A percentile compares a stretch with the other conserved stretches of the same genome.
Conservation (phyloP, 1,140 invertebrate species). For the Melipona quadrifasciata region DNA sequence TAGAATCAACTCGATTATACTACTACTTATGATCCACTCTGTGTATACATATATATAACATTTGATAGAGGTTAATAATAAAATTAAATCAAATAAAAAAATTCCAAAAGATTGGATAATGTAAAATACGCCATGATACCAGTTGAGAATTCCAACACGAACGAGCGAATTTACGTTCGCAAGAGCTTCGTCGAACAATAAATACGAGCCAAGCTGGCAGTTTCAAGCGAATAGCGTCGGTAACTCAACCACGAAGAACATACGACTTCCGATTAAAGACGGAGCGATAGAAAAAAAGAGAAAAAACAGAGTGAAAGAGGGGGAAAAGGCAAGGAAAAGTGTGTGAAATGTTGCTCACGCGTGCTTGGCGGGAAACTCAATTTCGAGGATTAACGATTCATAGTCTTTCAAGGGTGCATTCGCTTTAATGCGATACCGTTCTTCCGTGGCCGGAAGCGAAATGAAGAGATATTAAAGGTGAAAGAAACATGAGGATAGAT, state of each 20-base stretch:
- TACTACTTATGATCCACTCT: too few species aligned
- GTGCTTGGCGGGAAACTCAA: constrained; percentile 27
- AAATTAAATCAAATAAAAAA: too few species aligned
- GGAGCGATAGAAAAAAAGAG: rapidly evolving
- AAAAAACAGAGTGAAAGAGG: not conserved
- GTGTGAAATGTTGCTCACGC: constrained; percentile 28
- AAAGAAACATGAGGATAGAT: constrained; percentile 49
- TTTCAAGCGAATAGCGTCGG: not conserved
- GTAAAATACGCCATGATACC: too few species aligned
- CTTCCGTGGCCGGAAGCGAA: constrained; percentile 17
- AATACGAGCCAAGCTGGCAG: too few species aligned
- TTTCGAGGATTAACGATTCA: constrained; percentile 48
- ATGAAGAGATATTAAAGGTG: constrained; percentile 44
- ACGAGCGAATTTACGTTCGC: not conserved
- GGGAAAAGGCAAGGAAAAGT: not conserved
- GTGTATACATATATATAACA: too few species aligned
- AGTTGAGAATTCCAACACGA: not conserved
- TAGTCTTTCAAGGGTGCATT: constrained; percentile 21
- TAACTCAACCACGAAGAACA: not conserved
- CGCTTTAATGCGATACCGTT: constrained; percentile 39
- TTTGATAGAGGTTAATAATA: too few species aligned
- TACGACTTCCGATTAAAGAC: not conserved
- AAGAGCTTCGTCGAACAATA: not conserved
- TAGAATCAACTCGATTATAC: too few species aligned
- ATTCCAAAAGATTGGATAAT: too few species aligned